Evolutionary conservation across 2,113 vertebrate genomes (phyloP).

Genomic region (Catharus bicknelli): DNA sequence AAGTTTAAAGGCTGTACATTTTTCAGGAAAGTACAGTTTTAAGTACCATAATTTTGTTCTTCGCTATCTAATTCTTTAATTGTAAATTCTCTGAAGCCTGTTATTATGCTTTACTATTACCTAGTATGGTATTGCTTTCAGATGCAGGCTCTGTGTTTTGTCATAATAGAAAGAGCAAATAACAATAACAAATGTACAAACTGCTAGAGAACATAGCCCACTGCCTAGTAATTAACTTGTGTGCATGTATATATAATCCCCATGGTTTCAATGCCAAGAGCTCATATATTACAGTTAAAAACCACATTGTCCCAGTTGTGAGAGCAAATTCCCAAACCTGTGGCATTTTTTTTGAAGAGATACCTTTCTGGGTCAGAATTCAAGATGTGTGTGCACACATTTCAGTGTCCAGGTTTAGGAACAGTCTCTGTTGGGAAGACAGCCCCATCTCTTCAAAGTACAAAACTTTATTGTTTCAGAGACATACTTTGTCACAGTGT

Average conservation of each 20-base stretch:
- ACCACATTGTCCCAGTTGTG: neutral
- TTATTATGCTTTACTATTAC: neutral
- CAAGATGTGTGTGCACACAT: accelerated
- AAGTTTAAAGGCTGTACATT: neutral
- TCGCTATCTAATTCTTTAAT: conserved; percentile 29
- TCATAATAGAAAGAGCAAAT: neutral
- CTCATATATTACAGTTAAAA: neutral
- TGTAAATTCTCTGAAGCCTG: neutral
- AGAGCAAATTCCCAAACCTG: neutral
- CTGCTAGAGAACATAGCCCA: neutral
- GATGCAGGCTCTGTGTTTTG: neutral
- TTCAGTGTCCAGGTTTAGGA: neutral
- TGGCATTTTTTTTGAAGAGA: neutral
- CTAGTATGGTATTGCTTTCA: neutral
- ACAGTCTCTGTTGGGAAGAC: neutral
- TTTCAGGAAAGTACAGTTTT: neutral
- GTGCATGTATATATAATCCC: neutral
- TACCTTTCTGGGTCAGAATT: neutral
- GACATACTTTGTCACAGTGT: neutral
- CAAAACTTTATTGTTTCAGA: neutral
- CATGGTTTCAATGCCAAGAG: neutral
- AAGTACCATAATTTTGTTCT: conserved; percentile 23
- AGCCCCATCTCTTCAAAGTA: neutral
- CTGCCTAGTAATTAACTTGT: neutral
- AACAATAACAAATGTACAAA: neutral